phyloP scores from a whole-genome alignment of 2,797 vertebrate genomes.

The Adelosebastes latens region DNA sequence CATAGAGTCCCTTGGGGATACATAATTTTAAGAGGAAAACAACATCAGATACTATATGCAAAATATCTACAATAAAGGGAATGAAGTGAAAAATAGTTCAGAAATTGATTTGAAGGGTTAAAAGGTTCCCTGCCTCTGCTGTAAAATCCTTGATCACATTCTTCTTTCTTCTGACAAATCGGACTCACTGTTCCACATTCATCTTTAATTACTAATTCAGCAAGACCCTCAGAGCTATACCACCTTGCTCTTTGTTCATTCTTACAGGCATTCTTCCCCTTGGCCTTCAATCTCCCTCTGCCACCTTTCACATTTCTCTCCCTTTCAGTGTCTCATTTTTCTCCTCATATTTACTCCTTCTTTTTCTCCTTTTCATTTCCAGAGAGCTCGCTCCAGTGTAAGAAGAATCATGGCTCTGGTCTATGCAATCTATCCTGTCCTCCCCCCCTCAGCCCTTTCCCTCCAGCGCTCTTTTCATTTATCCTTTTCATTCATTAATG shows the following conservation, averaged over 20 bases:
- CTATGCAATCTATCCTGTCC: not conserved
- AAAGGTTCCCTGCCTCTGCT: not conserved
- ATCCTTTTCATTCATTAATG: constrained; percentile 31
- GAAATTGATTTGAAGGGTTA: not conserved
- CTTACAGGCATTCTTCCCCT: constrained; percentile 25
- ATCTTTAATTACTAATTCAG: constrained; percentile 38
- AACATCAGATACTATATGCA: not conserved
- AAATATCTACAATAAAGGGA: not conserved
- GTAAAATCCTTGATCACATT: constrained; percentile 16
- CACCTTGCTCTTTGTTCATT: constrained; percentile 37
- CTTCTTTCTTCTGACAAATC: constrained; percentile 22
- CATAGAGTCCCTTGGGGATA: not conserved
- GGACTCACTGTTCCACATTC: constrained; percentile 11
- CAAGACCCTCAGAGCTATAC: constrained; percentile 12
- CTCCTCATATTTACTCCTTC: constrained; percentile 21
- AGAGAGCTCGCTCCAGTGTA: not conserved
- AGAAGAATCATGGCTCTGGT: constrained; percentile 20
- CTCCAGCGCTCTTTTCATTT: constrained; percentile 18
- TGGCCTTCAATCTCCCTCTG: constrained; percentile 7
- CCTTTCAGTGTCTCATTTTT: constrained; percentile 25
- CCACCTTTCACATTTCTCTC: constrained; percentile 16
- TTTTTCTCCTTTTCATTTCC: constrained; percentile 35
- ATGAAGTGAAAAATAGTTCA: not conserved
- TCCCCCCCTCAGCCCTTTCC: constrained; percentile 7
- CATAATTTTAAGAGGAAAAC: not conserved